Conservation (phyloP, 2,888 invertebrate species). For the Stenodera caucasica region DNA sequence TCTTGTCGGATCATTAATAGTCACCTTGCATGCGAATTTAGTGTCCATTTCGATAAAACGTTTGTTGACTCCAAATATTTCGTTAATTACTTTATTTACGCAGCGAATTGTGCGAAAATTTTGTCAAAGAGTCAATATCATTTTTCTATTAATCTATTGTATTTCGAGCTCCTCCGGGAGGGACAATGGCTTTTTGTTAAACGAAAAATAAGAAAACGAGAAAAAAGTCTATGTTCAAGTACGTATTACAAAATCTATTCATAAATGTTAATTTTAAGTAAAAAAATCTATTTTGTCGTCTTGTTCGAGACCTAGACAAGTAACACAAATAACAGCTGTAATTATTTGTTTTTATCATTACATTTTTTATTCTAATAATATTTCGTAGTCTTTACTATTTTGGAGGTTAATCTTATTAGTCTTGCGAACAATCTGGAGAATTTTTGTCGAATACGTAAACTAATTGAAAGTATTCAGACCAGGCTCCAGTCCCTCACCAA, state of each 20-base stretch:
- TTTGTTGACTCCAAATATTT: too few species aligned
- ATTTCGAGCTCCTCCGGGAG: neutral
- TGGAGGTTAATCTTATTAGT: constrained; percentile 1
- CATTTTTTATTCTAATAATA: neutral
- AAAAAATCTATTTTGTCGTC: neutral
- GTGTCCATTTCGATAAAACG: too few species aligned
- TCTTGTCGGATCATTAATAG: too few species aligned
- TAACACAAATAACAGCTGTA: neutral
- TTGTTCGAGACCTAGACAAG: neutral
- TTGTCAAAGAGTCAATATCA: neutral
- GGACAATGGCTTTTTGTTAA: neutral
- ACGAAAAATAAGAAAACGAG: too few species aligned
- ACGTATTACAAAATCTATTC: constrained; percentile 6
- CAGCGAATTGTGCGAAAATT: neutral
- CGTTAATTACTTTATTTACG: neutral
- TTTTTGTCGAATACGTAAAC: too few species aligned
- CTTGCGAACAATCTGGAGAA: too few species aligned
- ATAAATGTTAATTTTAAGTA: neutral
- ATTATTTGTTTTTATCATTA: neutral
- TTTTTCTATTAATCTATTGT: neutral
- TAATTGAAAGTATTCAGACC: too few species aligned
- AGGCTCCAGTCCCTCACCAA: too few species aligned
- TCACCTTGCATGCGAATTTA: too few species aligned
- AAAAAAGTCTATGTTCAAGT: neutral
- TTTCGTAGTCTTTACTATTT: neutral